Evolutionary conservation across 1,140 invertebrate species (phyloP).

Genomic region (Cyrtorhinus lividipennis): DNA sequence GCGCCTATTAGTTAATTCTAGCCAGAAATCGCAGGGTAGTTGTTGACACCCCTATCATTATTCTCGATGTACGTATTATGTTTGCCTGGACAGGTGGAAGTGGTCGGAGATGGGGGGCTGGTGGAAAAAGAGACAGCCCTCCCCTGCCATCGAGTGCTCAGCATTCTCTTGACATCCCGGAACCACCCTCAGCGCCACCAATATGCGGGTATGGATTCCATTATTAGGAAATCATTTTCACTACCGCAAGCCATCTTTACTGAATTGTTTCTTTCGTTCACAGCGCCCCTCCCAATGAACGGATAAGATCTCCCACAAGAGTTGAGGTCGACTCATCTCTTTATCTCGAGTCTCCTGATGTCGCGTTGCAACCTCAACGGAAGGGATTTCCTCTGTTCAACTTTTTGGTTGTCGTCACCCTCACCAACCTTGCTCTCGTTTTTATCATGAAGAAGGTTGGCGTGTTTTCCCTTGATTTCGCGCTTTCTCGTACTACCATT

Average conservation of each 20-base stretch:
- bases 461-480: too few species aligned
- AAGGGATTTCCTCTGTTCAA: background rate
- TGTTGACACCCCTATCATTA: too few species aligned
- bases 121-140: background rate
- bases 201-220: background rate
- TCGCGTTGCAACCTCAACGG: background rate
- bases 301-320: constrained; percentile 4
- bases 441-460: constrained; percentile 5
- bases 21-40: too few species aligned
- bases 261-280: background rate
- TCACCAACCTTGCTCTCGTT: background rate
- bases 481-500: too few species aligned
- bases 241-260: background rate
- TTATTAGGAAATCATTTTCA: background rate
- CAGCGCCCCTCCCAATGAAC: background rate
- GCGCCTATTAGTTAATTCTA: too few species aligned
- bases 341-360: constrained; percentile 7
- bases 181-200: background rate
- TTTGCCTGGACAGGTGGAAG: constrained; percentile 12
- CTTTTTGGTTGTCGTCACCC: background rate
- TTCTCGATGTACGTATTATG: too few species aligned
- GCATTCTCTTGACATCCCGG: constrained; percentile 4
- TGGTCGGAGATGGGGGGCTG: constrained; percentile 5
- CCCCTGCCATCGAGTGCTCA: background rate
- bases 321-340: background rate